Base-by-base conservation (phyloP, 2,113 vertebrate species). In the Pristiophorus japonicus region DNA sequence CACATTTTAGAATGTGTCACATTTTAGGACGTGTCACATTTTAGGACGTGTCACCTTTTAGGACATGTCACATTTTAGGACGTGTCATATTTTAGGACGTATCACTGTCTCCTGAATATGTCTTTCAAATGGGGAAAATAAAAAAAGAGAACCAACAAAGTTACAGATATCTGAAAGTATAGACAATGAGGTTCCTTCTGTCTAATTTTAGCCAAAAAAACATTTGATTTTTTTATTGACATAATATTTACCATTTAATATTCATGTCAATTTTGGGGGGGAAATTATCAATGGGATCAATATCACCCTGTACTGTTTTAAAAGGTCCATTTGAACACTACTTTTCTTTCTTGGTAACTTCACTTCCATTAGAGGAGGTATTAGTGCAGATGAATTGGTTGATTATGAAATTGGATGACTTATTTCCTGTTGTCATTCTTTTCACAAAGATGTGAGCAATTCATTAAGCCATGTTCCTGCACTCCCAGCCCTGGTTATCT, bases 301-400 rank as follows among this genome's bases (percentile, higher is more conserved):
- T 4, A 63, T 91, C 59, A 62, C 34, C 34, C 59, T 91, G 55
- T 63, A 91, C 63, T 81, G 16, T 45, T 42, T 16, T 81, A 42
- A 81, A 81, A 81, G 18, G 38, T 81, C 16, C 16, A 81, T 6
- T 63, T 22, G 34, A 63, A 91, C 65, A 51, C 27, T 0, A 94
- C 10, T 16, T 94, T 11, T 2, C 38, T 70, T 66, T 47, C 70
- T 66, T 66, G 92, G 30, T 94, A 94, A 70, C 65, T 47, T 70
- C 92, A 93, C 6, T 93, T 66, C 42, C 22, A 51, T 70, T 70
- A n/a, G 30, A 59, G 11, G 47, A 90, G 51, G 12, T 90, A 11
- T n/a, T 90, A 47, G 65, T 94, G 63, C 42, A 70, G 38, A 47
- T 94, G 42, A 94, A 94, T 94, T 94, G 62, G 66, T 30, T 94